Percentiles rank a stretch among this genome's conserved stretches.
Conservation (phyloP, 2,113 vertebrate species). For the Crypturellus undulatus region DNA sequence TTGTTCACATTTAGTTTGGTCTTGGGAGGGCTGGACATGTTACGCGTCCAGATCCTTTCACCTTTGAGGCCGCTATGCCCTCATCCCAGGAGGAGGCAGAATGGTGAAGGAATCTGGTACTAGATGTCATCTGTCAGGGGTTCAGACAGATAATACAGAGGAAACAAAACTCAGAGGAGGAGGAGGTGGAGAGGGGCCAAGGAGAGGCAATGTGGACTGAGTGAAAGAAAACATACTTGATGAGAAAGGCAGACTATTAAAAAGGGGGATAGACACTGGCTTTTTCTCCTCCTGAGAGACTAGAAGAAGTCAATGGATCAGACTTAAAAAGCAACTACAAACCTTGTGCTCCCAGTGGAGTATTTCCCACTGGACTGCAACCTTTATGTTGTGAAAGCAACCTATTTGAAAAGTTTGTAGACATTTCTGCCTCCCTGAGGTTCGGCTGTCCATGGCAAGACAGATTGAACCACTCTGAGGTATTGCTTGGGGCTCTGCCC, state of each 20-base stretch:
- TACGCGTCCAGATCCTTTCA: neutral
- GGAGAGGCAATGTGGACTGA: neutral
- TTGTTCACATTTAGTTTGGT: neutral
- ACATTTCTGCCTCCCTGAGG: neutral
- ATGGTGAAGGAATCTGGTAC: neutral
- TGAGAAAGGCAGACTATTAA: neutral
- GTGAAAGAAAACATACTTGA: neutral
- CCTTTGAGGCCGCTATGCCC: neutral
- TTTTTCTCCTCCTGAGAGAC: neutral
- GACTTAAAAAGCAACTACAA: neutral
- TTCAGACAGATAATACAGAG: neutral
- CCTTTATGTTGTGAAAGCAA: neutral
- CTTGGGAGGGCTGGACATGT: neutral
- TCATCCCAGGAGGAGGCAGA: neutral
- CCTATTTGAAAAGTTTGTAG: neutral
- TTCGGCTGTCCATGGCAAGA: neutral
- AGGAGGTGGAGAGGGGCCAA: neutral
- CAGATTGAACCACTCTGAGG: neutral
- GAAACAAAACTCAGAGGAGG: neutral
- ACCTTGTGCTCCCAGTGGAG: neutral
- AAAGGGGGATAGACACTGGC: neutral
- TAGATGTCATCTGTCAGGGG: neutral
- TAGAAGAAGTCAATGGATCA: neutral
- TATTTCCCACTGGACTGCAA: neutral
- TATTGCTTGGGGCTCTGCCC: neutral